These are phyloP conservation scores for Spodoptera frugiperda DNA, from an alignment of 1,140 invertebrate genomes.

Conservation along the genomic window DNA sequence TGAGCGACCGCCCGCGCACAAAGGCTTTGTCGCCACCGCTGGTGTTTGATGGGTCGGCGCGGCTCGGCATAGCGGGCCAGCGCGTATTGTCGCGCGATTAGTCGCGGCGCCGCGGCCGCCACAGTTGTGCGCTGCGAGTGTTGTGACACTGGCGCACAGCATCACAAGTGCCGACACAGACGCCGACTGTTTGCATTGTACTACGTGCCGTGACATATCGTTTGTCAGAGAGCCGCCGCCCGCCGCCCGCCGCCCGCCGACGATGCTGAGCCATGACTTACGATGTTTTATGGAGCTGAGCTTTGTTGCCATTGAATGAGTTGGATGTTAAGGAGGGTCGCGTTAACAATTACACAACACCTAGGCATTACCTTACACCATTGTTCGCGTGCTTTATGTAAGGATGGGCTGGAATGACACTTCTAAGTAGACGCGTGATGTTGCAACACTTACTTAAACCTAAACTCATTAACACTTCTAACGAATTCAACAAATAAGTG, in stretches of 20 bases:
- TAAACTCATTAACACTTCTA: conserved; percentile 35
- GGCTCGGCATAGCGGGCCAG: conserved; percentile 51
- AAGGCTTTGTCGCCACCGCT: conserved; percentile 67
- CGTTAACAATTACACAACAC: conserved; percentile 67
- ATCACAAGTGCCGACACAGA: conserved; percentile 75
- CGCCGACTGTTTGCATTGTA: conserved; percentile 82
- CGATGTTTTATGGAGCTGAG: conserved; percentile 68
- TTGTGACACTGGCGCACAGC: conserved; percentile 71
- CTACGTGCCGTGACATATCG: conserved; percentile 82
- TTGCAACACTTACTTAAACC: conserved; percentile 49
- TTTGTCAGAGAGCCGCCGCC: conserved; percentile 61
- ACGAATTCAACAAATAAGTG: no score
- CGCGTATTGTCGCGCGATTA: conserved; percentile 73
- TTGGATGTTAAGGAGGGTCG: conserved; percentile 61
- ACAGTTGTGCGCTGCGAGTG: conserved; percentile 60
- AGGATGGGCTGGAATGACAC: conserved; percentile 47
- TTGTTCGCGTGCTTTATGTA: conserved; percentile 55
- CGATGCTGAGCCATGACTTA: conserved; percentile 58
- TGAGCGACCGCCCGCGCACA: conserved; percentile 66
- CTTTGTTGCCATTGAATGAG: conserved; percentile 67
- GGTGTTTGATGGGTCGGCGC: conserved; percentile 57
- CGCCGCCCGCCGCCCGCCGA: conserved; percentile 64
- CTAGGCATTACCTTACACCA: conserved; percentile 56
- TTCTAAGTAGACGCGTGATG: conserved; percentile 52
- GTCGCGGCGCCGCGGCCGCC: conserved; percentile 70